Evolutionary conservation across 1,140 invertebrate species (phyloP), one percentile per base, ranked within the genome.

Genomic region (Phortica variegata): DNA sequence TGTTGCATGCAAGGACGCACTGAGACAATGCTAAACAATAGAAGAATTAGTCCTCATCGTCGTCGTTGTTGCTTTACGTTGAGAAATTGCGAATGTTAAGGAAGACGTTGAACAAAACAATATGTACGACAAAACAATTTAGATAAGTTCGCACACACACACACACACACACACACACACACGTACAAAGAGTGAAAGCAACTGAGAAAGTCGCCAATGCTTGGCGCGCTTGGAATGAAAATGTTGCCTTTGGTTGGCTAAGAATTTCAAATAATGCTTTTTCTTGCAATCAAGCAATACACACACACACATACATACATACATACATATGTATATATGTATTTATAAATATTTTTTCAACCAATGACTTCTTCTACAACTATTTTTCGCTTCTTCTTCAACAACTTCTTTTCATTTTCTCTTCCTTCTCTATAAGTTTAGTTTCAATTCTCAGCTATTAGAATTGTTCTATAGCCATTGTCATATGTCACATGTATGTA

Each of bases 121-220:
- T 66, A 66, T 66, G 62, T 66, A 66, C 68, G 62, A 63, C 60
- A 66, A 68, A 68, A 66, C 63, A 66, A 66, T 66, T 68, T 68
- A 66, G 63, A 66, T 66, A 66, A 66, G 63, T 66, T 66, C 63
- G 68, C 68, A 58, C 60, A 63, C 68, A 59, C 68, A 54, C 56
- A 56, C 47, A 42, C 47, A 32, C 44, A 39, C 43, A 34, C 19
- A 9, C 31, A n/a, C 26, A 39, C 7, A 13, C n/a, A 3, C 18
- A n/a, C n/a, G 5, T 26, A 8, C 33, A 12, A 12, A 39, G 12
- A 48, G n/a, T 16, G 43, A 19, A 12, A 43, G 47, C 23, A 66
- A n/a, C n/a, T n/a, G n/a, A n/a, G n/a, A n/a, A n/a, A n/a, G n/a
- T n/a, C n/a, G n/a, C n/a, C n/a, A n/a, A n/a, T n/a, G n/a, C n/a